A percentile compares a stretch with the other conserved stretches of the same genome.
These are phyloP conservation scores for Agraylea sexmaculata DNA, from an alignment of 1,140 invertebrate genomes.

Conservation along the genomic window DNA sequence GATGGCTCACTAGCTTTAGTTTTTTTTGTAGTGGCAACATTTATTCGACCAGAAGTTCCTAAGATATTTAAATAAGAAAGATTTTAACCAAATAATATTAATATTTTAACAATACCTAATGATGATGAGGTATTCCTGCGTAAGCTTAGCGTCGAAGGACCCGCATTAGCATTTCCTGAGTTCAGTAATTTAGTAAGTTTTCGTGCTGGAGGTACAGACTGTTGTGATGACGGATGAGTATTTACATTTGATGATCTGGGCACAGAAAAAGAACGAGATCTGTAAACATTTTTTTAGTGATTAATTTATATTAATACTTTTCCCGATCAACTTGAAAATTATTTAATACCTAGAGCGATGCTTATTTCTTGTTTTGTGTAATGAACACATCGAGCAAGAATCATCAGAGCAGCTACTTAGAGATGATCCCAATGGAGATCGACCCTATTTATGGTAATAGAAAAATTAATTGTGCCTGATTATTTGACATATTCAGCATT, in stretches of 20 bases:
- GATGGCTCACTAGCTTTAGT: slow-evolving; percentile 8
- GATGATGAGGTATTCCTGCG: slow-evolving; percentile 17
- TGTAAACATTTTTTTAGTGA: too few species aligned
- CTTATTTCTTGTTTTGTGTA: slow-evolving; percentile 28
- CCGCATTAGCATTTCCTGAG: slow-evolving; percentile 21
- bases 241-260: slow-evolving; percentile 23
- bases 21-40: slow-evolving; percentile 17
- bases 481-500: slow-evolving; percentile 1
- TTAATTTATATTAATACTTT: too few species aligned
- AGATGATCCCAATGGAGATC: slow-evolving; percentile 52
- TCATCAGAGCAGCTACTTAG: slow-evolving; percentile 69
- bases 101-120: slow-evolving; percentile 1
- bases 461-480: too few species aligned
- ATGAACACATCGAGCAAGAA: slow-evolving; percentile 62
- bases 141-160: slow-evolving; percentile 24
- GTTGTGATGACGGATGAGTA: slow-evolving; percentile 9
- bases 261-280: slow-evolving; percentile 39
- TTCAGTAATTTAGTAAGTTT: slow-evolving; percentile 20
- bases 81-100: not conserved
- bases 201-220: slow-evolving; percentile 1
- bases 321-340: too few species aligned
- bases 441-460: too few species aligned
- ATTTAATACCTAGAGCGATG: slow-evolving; percentile 14
- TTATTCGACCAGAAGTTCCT: slow-evolving; percentile 11
- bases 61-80: slow-evolving; percentile 4